Percentiles rank a stretch among this genome's conserved stretches.
These are phyloP conservation scores for Dipodomys stephensi DNA, from an alignment of 2,113 vertebrate species.

Conservation along the genomic window DNA sequence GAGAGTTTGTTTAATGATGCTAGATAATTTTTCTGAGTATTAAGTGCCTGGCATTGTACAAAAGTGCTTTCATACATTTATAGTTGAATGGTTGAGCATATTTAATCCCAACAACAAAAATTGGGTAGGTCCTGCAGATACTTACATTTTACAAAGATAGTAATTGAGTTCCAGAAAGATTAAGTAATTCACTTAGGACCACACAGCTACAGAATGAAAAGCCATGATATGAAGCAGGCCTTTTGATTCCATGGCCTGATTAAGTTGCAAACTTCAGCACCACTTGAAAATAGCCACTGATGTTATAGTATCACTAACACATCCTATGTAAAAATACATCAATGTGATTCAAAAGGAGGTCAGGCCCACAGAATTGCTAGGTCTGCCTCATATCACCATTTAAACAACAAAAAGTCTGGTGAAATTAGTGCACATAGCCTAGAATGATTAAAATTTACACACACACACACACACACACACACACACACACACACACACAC, in stretches of 20 bases:
- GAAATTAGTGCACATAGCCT: not conserved
- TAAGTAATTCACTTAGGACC: not conserved
- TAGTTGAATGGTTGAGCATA: not conserved
- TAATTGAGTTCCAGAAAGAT: not conserved
- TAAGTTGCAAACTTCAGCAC: not conserved
- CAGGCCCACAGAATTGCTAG: not conserved
- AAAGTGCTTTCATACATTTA: slow-evolving; percentile 9
- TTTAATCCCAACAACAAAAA: slow-evolving; percentile 57
- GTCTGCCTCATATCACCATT: not conserved
- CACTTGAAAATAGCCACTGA: not conserved
- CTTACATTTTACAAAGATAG: not conserved
- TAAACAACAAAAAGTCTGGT: not conserved
- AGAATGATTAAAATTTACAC: not conserved
- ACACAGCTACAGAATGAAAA: not conserved
- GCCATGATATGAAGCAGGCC: not conserved
- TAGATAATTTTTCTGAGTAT: slow-evolving; percentile 33
- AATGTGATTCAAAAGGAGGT: not conserved
- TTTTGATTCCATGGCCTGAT: not conserved
- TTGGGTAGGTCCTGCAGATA: not conserved
- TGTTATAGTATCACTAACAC: not conserved
- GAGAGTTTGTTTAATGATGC: slow-evolving; percentile 1
- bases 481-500: not conserved
- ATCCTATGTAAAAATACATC: not conserved
- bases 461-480: not conserved
- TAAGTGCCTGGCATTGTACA: slow-evolving; percentile 21